A percentile compares a stretch with the other conserved stretches of the same genome.
Evolutionary conservation across 2,888 invertebrate species (phyloP).

Genomic region (Amiota mariae): DNA sequence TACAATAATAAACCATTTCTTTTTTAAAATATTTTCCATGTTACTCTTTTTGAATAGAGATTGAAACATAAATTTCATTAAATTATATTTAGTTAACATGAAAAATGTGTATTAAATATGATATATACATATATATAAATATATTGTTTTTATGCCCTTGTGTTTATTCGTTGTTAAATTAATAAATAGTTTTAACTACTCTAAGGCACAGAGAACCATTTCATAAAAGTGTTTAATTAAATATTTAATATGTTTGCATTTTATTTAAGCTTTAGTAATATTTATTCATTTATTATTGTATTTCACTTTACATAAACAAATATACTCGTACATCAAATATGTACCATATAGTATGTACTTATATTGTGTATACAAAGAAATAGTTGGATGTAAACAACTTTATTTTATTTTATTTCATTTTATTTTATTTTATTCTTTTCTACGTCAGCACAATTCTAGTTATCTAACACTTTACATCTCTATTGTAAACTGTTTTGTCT

Average conservation of each 20-base stretch:
- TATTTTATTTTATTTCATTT: no score
- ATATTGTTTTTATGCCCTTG: not conserved
- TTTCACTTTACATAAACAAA: not conserved
- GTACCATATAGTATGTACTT: no score
- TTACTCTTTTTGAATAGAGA: no score
- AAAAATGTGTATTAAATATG: not conserved
- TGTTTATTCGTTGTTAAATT: not conserved
- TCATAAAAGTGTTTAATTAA: conserved; percentile 51
- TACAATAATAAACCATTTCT: conserved; percentile 2
- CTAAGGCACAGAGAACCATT: not conserved
- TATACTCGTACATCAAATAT: not conserved
- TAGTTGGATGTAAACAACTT: not conserved
- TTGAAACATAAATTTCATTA: not conserved
- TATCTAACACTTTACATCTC: conserved; percentile 14
- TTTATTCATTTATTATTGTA: not conserved
- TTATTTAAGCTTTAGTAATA: conserved; percentile 43
- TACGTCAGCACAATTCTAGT: not conserved
- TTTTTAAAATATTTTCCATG: not conserved
- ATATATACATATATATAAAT: no score
- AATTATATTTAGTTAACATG: not conserved
- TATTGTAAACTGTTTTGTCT: conserved; percentile 2
- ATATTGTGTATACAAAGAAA: not conserved
- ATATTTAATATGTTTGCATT: conserved; percentile 53
- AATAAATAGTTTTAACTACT: no score
- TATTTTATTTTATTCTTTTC: not conserved